Conservation (phyloP, 2,888 invertebrate genomes). For the Perithous albicinctus region DNA sequence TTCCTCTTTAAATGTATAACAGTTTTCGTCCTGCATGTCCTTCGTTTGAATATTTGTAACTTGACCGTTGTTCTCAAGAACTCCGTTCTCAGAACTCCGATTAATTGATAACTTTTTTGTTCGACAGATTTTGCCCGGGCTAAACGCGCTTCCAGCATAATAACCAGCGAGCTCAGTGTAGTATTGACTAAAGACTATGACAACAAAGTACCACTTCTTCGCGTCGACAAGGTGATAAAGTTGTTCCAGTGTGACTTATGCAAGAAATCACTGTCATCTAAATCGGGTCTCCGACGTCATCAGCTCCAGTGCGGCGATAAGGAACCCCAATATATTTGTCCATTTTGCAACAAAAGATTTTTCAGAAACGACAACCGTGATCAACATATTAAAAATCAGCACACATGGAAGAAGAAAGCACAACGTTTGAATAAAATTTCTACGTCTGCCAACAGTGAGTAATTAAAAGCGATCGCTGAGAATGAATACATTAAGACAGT, state of each 20-base stretch:
- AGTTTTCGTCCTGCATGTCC: slow-evolving; percentile 2
- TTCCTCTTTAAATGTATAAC: neutral
- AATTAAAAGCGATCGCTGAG: neutral
- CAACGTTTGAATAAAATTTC: neutral
- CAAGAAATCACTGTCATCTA: neutral
- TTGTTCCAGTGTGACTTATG: slow-evolving; percentile 14
- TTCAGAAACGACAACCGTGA: slow-evolving; percentile 74
- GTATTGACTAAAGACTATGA: slow-evolving; percentile 5
- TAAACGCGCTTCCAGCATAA: neutral
- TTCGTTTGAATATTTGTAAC: neutral
- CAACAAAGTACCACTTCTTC: neutral
- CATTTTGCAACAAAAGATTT: slow-evolving; percentile 87
- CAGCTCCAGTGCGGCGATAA: slow-evolving; percentile 85
- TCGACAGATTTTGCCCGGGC: slow-evolving; percentile 1
- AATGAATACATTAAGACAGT: neutral
- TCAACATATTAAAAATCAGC: slow-evolving; percentile 68
- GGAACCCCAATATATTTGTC: slow-evolving; percentile 93
- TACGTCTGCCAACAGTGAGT: neutral
- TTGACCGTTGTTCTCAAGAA: neutral
- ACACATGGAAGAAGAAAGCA: slow-evolving; percentile 19
- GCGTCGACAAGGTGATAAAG: slow-evolving; percentile 1
- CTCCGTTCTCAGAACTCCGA: neutral
- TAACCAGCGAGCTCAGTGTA: neutral
- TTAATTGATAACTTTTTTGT: slow-evolving; percentile 17
- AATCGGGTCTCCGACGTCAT: slow-evolving; percentile 77